Conservation (phyloP, 2,888 invertebrate genomes). For the Trissoscelio sp. region DNA sequence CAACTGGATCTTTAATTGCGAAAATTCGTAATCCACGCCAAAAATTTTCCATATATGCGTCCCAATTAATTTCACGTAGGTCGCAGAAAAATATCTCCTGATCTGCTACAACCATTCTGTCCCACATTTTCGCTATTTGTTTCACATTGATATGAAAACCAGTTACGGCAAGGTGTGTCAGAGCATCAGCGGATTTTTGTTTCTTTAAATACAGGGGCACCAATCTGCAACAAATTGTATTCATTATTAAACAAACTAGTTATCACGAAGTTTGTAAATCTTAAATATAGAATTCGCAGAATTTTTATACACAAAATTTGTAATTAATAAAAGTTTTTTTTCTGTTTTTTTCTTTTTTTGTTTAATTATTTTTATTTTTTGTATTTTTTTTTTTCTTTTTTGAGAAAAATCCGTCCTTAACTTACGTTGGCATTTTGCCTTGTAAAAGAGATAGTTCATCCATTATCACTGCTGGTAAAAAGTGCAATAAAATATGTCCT, state of each 20-base stretch:
- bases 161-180: conserved; percentile 16
- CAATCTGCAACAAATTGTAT: conserved; percentile 5
- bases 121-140: conserved; percentile 71
- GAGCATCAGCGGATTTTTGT: background rate
- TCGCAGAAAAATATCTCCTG: conserved; percentile 74
- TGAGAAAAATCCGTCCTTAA: too few relatives aligned
- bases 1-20: conserved; percentile 71
- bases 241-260: background rate
- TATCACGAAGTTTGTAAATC: too few relatives aligned
- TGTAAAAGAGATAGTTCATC: conserved; percentile 70
- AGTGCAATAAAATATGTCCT: conserved; percentile 72
- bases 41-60: conserved; percentile 59
- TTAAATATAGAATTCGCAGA: too few relatives aligned
- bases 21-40: conserved; percentile 70
- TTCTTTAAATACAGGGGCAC: conserved; percentile 1
- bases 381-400: too few relatives aligned
- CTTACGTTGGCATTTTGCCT: conserved; percentile 75
- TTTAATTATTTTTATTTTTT: too few relatives aligned
- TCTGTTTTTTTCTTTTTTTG: too few relatives aligned
- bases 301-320: too few relatives aligned
- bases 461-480: conserved; percentile 72
- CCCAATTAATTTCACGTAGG: conserved; percentile 73
- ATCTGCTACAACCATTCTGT: conserved; percentile 72
- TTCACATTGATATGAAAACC: conserved; percentile 71
- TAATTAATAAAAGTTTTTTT: background rate